Base-by-base conservation (phyloP, 2,113 vertebrate species). In the Corydoras maculifer region DNA sequence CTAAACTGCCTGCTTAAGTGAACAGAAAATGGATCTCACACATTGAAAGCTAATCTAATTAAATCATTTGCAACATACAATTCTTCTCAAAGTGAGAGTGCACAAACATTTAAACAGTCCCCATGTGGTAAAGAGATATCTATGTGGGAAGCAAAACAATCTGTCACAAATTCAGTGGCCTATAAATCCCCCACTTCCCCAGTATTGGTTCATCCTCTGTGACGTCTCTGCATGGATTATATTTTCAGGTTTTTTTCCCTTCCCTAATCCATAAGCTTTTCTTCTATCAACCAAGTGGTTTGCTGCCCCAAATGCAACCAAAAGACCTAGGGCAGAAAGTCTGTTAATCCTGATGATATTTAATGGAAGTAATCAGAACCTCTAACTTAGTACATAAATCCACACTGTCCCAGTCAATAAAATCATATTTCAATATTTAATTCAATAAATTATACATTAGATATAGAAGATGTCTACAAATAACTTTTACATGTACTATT, bases 141-240 rank as follows among this genome's bases (percentile, higher is more conserved):
- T 53, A 8, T 58, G 67, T 70, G 67, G 76, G 70, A 73, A 69
- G 70, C 59, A 43, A 58, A 76, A 48, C 68, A 76, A 75, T 78
- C 76, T 71, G 73, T 75, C 79, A 74, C 70, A 75, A 65, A 78
- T 68, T 61, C 68, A 76, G 60, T 78, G 77, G 74, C 77, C 74
- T 78, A 77, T 65, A 76, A 81, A 75, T 75, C 75, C 65, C 63
- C 55, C 62, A 29, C 65, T 68, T 70, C 29, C 43, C 58, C 58
- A 8, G 63, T 72, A 77, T 69, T 75, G 66, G 75, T 35, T 76
- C 68, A 72, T 79, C 62, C 49, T 58, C 49, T 65, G 48, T 78
- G 75, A 72, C 69, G 72, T 78, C 70, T 72, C 31, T n/a, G 49
- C 59, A 75, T 62, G 69, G 75, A 79, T 78, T 81, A 75, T 72